Percentiles rank a stretch among this genome's conserved stretches.
phyloP scores from a whole-genome alignment of 2,113 vertebrate genomes.

The crab-eating macaque (Macaca fascicularis) region DNA sequence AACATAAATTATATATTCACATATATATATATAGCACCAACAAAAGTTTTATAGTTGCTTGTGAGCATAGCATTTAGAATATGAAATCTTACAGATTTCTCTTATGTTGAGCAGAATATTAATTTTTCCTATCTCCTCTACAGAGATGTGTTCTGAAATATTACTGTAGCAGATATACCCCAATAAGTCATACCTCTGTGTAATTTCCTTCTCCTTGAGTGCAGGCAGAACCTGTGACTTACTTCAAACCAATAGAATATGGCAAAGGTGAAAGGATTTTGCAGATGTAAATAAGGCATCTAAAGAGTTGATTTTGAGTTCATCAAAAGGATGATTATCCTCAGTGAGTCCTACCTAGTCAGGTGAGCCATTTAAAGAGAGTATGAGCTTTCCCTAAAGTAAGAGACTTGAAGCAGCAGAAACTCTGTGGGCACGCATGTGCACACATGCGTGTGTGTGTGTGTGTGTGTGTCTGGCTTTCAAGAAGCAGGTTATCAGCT shows the following conservation, averaged over 20 bases:
- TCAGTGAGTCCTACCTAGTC: not conserved
- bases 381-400: not conserved
- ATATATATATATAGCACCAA: not conserved
- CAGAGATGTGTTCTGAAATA: not conserved
- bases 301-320: not conserved
- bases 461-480: not conserved
- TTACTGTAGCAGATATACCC: not conserved
- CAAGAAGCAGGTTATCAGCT: not conserved
- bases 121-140: not conserved
- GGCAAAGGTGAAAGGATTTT: not conserved
- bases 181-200: not conserved
- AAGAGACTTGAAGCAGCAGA: not conserved
- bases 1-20: not conserved
- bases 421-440: accelerated
- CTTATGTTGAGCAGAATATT: not conserved
- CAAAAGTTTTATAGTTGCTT: not conserved
- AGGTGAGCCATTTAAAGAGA: not conserved
- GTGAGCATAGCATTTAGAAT: not conserved
- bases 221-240: not conserved
- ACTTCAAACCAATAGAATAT: not conserved
- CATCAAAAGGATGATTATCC: not conserved
- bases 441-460: too few relatives aligned
- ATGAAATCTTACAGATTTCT: not conserved
- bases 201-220: not conserved
- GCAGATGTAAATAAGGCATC: not conserved